These are phyloP conservation scores for Molossus molossus DNA, from an alignment of 2,797 vertebrate species.

Conservation along the genomic window DNA sequence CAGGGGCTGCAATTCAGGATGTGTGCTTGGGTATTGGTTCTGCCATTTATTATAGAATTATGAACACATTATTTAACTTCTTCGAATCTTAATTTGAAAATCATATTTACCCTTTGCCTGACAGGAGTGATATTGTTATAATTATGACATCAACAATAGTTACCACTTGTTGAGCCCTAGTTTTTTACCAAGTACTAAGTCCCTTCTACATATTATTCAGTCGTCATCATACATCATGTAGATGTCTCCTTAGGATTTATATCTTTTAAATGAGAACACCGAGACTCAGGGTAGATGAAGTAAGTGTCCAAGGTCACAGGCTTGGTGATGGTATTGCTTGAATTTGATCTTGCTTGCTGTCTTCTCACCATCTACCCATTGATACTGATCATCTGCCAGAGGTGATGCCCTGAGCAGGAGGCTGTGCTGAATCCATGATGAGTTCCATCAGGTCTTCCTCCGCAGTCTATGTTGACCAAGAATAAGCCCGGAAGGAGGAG, in stretches of 20 bases:
- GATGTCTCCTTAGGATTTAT: not conserved
- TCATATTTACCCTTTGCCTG: not conserved
- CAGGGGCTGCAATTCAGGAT: not conserved
- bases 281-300: not conserved
- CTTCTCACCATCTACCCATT: not conserved
- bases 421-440: not conserved
- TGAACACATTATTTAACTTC: conserved; percentile 19
- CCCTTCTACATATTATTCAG: not conserved
- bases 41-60: not conserved
- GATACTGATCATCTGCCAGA: not conserved
- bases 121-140: not conserved
- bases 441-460: not conserved
- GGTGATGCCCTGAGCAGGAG: not conserved
- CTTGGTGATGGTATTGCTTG: not conserved
- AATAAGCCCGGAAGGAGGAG: not conserved
- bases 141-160: not conserved
- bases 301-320: not conserved
- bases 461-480: not conserved
- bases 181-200: not conserved
- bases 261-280: not conserved
- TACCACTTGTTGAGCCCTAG: not conserved
- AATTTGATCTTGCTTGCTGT: not conserved
- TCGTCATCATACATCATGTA: not conserved
- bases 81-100: not conserved
- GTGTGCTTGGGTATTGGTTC: not conserved